Evolutionary conservation across 2,113 vertebrate species (phyloP), one percentile per base, ranked within the genome.

Genomic region (Synodontis membranacea): DNA sequence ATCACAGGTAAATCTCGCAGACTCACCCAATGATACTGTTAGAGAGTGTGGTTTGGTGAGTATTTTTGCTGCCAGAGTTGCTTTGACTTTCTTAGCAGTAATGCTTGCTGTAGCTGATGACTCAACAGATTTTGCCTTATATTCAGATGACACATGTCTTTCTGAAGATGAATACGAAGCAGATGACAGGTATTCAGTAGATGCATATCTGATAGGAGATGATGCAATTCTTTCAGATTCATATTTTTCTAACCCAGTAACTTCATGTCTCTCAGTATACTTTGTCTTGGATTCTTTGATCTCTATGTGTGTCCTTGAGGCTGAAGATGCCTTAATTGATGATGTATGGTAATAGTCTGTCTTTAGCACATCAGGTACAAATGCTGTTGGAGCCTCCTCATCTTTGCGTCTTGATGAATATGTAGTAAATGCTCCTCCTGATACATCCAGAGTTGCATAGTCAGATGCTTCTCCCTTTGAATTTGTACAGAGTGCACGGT

Each of bases 401-500:
- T 99, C 97, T 92, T 89, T 97, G 83, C 98, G 96, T 44, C 94
- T 96, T 83, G 98, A 99, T 10, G 96, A 94, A 58, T 96, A 99
- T 80, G 97, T 97, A 78, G 96, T 96, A 90, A 97, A 99, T 83
- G 95, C 96, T 39, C 96, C 96, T 44, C 95, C 96, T 12, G 97
- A 96, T 60, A 99, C 97, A 78, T 99, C 98, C 76, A 99, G 91
- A 1, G 97, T 99, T 54, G 96, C 98, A 19, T 99, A 99, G 92
- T 99, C 98, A 1, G 97, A 98, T 66, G 98, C 96, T 83, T 99
- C 97, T 7, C 98, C 98, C 94, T 96, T 99, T 88, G 96, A 94
- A 90, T 99, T 99, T 89, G 96, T 96, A 91, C 96, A 97, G 44
- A 97, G 94, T 34, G 94, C 98, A 86, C 98, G 96, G 80, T 99